phyloP scores from a whole-genome alignment of 2,888 invertebrate genomes.

The Nesidiocoris tenuis region DNA sequence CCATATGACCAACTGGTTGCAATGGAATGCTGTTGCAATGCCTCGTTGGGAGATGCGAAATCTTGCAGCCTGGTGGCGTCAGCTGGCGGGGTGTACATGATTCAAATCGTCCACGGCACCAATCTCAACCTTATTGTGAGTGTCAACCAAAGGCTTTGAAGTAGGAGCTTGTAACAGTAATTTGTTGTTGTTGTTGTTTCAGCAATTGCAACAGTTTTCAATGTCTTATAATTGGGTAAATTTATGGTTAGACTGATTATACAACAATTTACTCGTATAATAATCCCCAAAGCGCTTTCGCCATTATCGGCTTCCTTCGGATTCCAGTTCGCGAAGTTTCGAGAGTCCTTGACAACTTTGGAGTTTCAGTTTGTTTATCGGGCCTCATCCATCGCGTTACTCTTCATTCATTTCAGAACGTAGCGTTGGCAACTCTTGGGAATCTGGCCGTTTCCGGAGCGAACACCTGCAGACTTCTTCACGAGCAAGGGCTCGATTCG shows the following conservation, averaged over 20 bases:
- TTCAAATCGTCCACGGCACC: slow-evolving; percentile 54
- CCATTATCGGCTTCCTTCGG: too few species aligned
- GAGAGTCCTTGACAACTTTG: too few species aligned
- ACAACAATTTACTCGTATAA: too few species aligned
- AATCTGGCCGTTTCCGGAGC: slow-evolving; percentile 53
- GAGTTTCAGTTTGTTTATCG: too few species aligned
- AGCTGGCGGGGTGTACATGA: slow-evolving; percentile 58
- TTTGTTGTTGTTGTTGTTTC: neutral
- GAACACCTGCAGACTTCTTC: slow-evolving; percentile 53
- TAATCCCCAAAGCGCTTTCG: too few species aligned
- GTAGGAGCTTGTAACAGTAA: neutral
- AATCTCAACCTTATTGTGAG: slow-evolving; percentile 51
- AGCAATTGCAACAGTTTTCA: too few species aligned
- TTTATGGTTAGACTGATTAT: too few species aligned
- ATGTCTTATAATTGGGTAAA: too few species aligned
- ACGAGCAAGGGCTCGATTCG: slow-evolving; percentile 53
- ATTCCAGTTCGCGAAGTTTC: too few species aligned
- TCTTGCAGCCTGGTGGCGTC: slow-evolving; percentile 57
- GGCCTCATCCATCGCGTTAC: too few species aligned
- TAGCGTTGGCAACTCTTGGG: slow-evolving; percentile 55
- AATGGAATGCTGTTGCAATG: slow-evolving; percentile 61
- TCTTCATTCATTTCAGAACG: slow-evolving; percentile 53
- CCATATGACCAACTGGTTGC: slow-evolving; percentile 58
- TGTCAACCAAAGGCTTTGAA: neutral
- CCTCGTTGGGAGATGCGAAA: slow-evolving; percentile 58